Base-by-base conservation (phyloP, 2,113 vertebrate species). In the Apeltes quadracus region DNA sequence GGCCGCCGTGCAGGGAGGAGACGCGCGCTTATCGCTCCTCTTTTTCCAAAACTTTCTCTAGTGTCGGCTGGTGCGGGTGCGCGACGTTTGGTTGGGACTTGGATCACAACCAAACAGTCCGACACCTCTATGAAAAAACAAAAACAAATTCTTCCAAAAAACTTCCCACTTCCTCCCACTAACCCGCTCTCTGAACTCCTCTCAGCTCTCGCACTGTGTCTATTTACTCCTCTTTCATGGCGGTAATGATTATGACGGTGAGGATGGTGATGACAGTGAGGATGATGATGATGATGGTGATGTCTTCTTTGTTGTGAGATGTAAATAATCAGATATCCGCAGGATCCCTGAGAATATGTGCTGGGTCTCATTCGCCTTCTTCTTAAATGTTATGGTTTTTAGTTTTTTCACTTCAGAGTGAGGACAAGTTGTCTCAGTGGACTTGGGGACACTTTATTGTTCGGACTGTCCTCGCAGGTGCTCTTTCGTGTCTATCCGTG, bases 231-330 rank as follows among this genome's bases (percentile, higher is more conserved):
- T 3, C 48, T 12, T 1, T 51, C n/a, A 22, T 34, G 29, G 10
- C 4, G 6, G 32, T 15, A 20, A 1, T 25, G 32, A 1, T 2
- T 22, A 15, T 25, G 25, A 39, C 56, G 59, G 11, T 56, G 56
- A 34, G 48, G 43, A 46, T 32, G 50, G 7, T 32, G 63, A 32
- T 11, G 65, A 68, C 12, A 77, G 56, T 25, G 63, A 50, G 5
- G 41, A 61, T 50, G 81, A 18, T 23, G 79, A 48, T 44, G 74
- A 67, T 65, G 48, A 22, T 51, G 20, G 9, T 14, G 84, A 77
- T 86, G 82, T 82, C 75, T 79, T 53, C 34, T 67, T 20, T 75
- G 69, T 76, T 83, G 61, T 20, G 65, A 77, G 51, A 81, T 82
- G 66, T 61, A 81, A 86, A 86, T 84, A 54, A 82, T 73, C 29